Conservation (phyloP, 2,113 vertebrate genomes). For the Toxostoma redivivum region DNA sequence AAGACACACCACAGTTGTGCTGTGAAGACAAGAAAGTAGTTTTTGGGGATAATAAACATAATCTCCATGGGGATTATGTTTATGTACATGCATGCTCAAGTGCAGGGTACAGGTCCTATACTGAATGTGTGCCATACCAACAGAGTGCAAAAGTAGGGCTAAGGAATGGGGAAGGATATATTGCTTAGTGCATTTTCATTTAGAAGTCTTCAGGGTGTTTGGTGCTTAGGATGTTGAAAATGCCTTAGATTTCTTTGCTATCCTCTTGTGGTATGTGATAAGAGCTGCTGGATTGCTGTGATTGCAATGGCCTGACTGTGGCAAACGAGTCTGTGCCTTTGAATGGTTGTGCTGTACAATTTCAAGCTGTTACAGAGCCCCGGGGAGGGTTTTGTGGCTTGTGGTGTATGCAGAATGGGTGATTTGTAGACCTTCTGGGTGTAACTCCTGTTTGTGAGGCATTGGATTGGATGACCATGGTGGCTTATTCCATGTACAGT, state of each 20-base stretch:
- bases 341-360: not conserved
- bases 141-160: not conserved
- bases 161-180: not conserved
- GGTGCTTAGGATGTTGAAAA: not conserved
- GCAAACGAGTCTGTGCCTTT: not conserved
- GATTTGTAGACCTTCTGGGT: not conserved
- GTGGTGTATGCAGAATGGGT: not conserved
- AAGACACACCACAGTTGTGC: not conserved
- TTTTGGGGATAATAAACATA: not conserved
- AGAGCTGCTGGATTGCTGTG: not conserved
- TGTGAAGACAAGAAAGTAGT: not conserved
- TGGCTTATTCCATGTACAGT: not conserved
- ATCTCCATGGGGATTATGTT: not conserved
- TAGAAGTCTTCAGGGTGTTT: not conserved
- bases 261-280: not conserved
- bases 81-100: not conserved
- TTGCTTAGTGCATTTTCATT: not conserved
- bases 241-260: not conserved
- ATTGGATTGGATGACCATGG: not conserved
- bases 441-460: not conserved
- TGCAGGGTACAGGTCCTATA: not conserved
- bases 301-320: not conserved
- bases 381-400: conserved; percentile 25
- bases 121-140: not conserved
- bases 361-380: not conserved